Evolutionary conservation across 2,888 invertebrate species (phyloP), one percentile per base, ranked within the genome.

Genomic region (Nysson spinosus): DNA sequence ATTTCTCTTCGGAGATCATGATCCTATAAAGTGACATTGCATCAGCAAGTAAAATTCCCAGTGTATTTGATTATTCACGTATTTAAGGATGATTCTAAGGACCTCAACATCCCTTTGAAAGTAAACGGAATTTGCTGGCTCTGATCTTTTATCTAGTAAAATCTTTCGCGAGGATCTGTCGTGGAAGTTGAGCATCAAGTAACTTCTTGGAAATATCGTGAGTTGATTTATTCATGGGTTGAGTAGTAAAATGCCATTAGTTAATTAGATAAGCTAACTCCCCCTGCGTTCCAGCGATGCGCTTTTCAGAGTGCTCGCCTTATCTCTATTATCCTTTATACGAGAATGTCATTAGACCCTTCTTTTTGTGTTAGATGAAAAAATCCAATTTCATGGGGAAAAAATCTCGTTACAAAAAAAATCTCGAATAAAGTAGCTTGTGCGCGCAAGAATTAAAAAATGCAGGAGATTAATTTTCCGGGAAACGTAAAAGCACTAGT

Each of bases 191-290:
- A 5, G 14, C 16, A 34, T 34, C 14, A 14, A 34, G 14, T 14
- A 34, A 34, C 4, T 16, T 9, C 34, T 34, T 16, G 4, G 14
- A 1, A 14, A 5, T 4, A 7, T 34, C 34, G 14, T n/a, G 28
- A 3, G 9, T 16, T 14, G 34, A 34, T 14, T n/a, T 11, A 5
- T 51, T 63, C 12, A 20, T 11, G 1, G 47, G 22, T 39, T 39
- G 16, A 32, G 28, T 17, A 17, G n/a, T 34, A 14, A 32, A 34
- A 46, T 43, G 44, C 61, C 58, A 58, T 69, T 66, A 65, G 46
- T 62, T 69, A 71, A 71, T 69, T 69, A 65, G 43, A 54, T 43
- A n/a, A 20, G 30, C 34, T 49, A 32, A 6, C 9, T 30, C 14
- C 2, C 19, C 0, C 9, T 1, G 20, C 14, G 24, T 7, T 16